These are phyloP conservation scores for Ypsolopha sequella DNA, from an alignment of 2,888 invertebrate genomes.

Conservation along the genomic window DNA sequence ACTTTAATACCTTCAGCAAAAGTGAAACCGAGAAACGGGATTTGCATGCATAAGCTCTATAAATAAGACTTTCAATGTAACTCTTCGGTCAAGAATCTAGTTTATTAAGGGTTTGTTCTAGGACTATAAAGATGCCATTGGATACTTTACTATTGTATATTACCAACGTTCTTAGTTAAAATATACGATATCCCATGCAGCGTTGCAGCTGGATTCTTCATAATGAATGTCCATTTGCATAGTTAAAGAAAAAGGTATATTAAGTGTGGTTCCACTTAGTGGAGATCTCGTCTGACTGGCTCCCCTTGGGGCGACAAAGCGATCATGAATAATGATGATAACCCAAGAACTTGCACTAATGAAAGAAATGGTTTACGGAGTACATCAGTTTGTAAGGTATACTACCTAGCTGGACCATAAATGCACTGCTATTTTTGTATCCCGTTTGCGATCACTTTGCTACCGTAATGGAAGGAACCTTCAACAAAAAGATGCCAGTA, in stretches of 20 bases:
- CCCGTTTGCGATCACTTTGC: no score
- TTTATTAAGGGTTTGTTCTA: background rate
- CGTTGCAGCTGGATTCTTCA: no score
- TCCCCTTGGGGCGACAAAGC: background rate
- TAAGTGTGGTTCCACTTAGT: background rate
- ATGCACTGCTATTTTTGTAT: no score
- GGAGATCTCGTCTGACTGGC: background rate
- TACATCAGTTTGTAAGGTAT: background rate
- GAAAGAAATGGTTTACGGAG: background rate
- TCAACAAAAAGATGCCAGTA: no score
- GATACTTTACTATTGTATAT: no score
- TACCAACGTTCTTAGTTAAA: no score
- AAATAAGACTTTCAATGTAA: constrained; percentile 2
- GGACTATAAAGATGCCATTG: no score
- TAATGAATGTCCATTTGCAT: background rate
- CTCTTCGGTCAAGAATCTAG: background rate
- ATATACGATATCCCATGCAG: no score
- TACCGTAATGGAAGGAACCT: no score
- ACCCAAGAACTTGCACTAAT: background rate
- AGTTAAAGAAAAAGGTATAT: background rate
- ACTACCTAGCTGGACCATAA: no score
- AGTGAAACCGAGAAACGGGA: constrained; percentile 15
- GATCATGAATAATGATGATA: background rate
- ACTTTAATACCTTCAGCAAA: constrained; percentile 6
- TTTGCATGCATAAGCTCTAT: constrained; percentile 16